phyloP scores from a whole-genome alignment of 2,888 invertebrate genomes.

The Proisotoma minuta region DNA sequence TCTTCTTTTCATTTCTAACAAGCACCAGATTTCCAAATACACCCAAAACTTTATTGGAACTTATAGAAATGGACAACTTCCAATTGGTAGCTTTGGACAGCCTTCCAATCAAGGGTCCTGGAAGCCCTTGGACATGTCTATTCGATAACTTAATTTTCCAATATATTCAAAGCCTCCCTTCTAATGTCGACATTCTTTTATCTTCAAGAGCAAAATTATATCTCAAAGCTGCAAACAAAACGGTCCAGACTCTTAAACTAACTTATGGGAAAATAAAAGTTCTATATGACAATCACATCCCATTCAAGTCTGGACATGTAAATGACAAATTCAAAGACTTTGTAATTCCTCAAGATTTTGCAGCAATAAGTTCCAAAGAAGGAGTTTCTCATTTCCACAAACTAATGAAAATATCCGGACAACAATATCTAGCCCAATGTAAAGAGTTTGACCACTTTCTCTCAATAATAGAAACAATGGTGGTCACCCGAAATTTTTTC shows the following conservation, averaged over 20 bases:
- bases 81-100: neutral
- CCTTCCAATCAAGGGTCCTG: neutral
- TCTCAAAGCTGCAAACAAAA: neutral
- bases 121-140: neutral
- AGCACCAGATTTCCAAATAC: neutral
- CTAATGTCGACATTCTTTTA: neutral
- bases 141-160: neutral
- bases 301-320: neutral
- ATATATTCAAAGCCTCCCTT: neutral
- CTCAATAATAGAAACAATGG: neutral
- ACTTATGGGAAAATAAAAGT: conserved; percentile 2
- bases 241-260: neutral
- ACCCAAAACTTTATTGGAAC: neutral
- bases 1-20: neutral
- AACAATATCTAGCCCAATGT: neutral
- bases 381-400: neutral
- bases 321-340: neutral
- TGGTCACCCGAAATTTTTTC: neutral
- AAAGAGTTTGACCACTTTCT: neutral
- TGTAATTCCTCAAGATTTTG: neutral
- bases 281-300: neutral
- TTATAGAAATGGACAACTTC: neutral
- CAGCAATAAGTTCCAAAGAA: neutral
- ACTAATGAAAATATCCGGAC: neutral
- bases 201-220: neutral